Base-by-base conservation (phyloP, 2,888 invertebrate genomes). In the Scaptodrosophila latifasciaeformis region DNA sequence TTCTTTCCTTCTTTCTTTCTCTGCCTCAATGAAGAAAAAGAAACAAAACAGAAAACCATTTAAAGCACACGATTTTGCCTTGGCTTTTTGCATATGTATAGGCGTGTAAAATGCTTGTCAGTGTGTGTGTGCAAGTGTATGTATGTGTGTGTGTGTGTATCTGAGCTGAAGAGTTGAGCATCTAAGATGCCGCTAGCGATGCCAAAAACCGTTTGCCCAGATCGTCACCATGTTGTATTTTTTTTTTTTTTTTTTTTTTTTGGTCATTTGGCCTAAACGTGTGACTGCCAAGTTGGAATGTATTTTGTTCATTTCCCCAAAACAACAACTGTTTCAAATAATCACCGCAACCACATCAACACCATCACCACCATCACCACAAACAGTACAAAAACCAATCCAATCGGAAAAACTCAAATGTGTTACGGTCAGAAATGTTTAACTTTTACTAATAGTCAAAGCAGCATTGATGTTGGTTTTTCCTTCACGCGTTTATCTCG, bases 351-450 rank as follows among this genome's bases (percentile, higher is more conserved):
- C 42, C 40, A 21, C 50, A 55, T 39, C 55, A 52, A 29, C 48
- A 30, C 15, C 39, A 27, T 39, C 51, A 44, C 2, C 49, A 47
- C 52, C 58, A 35, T 31, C 59, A 48, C 68, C 57, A 55, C 34
- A 44, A 42, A 27, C 39, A 49, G 10, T 35, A 49, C n/a, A 35
- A 40, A 21, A 30, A 56, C 43, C 27, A 54, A 51, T 67, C 44
- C 66, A 62, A 70, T 63, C 61, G 68, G 60, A 62, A 50, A 60
- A 52, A 63, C 59, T 70, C 65, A 67, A 74, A 70, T 77, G 78
- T 75, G 75, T 80, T 75, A 68, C 78, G 78, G 80, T 80, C 81
- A 74, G 78, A 76, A 80, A 78, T 78, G 78, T 72, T 76, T 72
- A 82, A 77, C 82, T 82, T 77, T 83, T 82, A 77, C 83, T 74